Conservation (phyloP, 1,140 invertebrate genomes). For the Sarcophaga peregrina region DNA sequence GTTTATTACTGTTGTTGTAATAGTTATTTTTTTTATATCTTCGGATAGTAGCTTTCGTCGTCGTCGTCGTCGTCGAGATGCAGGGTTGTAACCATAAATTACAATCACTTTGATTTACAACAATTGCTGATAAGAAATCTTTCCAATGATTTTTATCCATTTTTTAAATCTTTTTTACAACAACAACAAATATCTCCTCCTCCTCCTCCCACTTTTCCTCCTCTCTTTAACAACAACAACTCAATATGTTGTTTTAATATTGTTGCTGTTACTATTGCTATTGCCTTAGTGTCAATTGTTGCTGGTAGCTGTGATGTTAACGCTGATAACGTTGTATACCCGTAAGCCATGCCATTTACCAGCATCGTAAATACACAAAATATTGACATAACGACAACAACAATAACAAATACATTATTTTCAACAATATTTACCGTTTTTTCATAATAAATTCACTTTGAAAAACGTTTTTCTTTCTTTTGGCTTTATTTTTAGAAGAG, state of each 20-base stretch:
- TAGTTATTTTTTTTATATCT: too few relatives aligned
- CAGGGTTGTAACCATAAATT: conserved; percentile 12
- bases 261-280: not conserved
- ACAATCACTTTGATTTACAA: not conserved
- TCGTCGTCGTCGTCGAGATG: too few relatives aligned
- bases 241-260: not conserved
- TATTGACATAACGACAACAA: not conserved
- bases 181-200: not conserved
- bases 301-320: not conserved
- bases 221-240: not conserved
- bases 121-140: not conserved
- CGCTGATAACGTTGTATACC: not conserved
- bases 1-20: not conserved
- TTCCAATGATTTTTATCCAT: conserved; percentile 16
- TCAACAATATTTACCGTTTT: too few relatives aligned
- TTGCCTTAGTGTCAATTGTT: not conserved
- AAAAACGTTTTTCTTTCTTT: not conserved
- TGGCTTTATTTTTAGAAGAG: not conserved
- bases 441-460: too few relatives aligned
- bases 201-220: not conserved
- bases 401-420: not conserved
- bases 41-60: too few relatives aligned
- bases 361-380: not conserved
- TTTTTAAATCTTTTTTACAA: conserved; percentile 8
- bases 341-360: conserved; percentile 4